phyloP scores from a whole-genome alignment of 1,140 invertebrate genomes.

The Theocolax elegans region DNA sequence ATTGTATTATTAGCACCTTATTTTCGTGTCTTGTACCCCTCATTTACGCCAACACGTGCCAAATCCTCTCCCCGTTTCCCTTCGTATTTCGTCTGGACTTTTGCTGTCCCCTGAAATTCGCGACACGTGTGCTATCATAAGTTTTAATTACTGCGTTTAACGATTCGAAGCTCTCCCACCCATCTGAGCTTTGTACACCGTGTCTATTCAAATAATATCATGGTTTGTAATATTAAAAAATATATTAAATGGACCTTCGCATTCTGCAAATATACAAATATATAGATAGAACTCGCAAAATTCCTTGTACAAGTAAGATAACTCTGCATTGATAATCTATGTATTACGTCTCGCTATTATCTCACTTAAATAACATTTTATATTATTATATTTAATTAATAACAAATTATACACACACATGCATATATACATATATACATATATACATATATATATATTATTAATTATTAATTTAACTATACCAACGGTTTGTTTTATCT shows the following conservation, averaged over 20 bases:
- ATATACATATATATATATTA: too few species aligned
- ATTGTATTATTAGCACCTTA: constrained; percentile 38
- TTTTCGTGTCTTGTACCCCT: constrained; percentile 37
- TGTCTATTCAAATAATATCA: constrained; percentile 37
- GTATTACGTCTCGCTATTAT: too few species aligned
- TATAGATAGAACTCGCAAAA: too few species aligned
- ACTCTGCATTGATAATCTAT: too few species aligned
- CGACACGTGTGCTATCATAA: constrained; percentile 39
- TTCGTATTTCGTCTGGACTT: neutral
- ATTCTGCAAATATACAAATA: too few species aligned
- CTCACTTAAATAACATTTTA: too few species aligned
- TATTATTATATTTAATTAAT: too few species aligned
- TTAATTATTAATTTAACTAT: too few species aligned
- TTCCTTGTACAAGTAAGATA: too few species aligned
- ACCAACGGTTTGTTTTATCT: too few species aligned
- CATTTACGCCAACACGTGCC: constrained; percentile 45
- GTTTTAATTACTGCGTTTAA: constrained; percentile 37
- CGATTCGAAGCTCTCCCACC: constrained; percentile 15
- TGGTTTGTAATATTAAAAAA: constrained; percentile 33
- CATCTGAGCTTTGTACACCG: constrained; percentile 12
- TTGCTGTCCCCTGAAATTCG: constrained; percentile 30
- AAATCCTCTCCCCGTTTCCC: constrained; percentile 22
- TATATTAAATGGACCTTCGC: constrained; percentile 24
- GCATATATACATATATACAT: too few species aligned
- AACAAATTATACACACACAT: too few species aligned